Conservation (phyloP, 2,888 invertebrate species). For the Coenonympha glycerion region DNA sequence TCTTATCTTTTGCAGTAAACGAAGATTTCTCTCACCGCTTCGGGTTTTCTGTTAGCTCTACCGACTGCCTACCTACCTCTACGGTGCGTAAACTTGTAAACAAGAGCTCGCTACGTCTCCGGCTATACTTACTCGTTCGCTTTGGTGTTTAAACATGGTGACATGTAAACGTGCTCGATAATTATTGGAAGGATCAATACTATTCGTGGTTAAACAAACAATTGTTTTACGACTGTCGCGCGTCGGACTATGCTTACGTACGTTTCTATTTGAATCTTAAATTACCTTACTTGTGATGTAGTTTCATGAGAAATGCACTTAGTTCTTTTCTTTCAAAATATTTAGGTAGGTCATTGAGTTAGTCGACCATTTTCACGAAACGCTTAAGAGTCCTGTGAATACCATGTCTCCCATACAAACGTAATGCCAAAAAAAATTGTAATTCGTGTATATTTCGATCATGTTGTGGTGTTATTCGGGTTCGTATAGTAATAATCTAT, state of each 20-base stretch:
- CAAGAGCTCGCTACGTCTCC: slow-evolving; percentile 53
- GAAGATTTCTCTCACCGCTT: slow-evolving; percentile 49
- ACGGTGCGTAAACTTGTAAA: slow-evolving; percentile 69
- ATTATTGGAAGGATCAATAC: slow-evolving; percentile 77
- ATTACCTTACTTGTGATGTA: no score
- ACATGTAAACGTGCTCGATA: slow-evolving; percentile 76
- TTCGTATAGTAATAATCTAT: no score
- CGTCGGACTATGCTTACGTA: slow-evolving; percentile 38
- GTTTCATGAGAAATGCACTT: slow-evolving; percentile 62
- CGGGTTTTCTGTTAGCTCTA: slow-evolving; percentile 66
- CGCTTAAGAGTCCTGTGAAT: no score
- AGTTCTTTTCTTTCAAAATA: no score
- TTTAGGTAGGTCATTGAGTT: no score
- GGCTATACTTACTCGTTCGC: slow-evolving; percentile 54
- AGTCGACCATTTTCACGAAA: no score
- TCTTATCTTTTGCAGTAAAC: slow-evolving; percentile 28
- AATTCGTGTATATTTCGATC: no score
- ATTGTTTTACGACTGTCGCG: slow-evolving; percentile 64
- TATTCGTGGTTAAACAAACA: slow-evolving; percentile 66
- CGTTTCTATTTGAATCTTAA: slow-evolving; percentile 72
- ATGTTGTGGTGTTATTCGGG: no score
- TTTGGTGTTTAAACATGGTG: slow-evolving; percentile 71
- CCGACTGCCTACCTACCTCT: slow-evolving; percentile 68
- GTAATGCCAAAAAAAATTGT: no score
- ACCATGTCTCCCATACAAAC: no score